These are phyloP conservation scores for Drosophila conformis DNA, from an alignment of 2,888 invertebrate species.

Conservation along the genomic window DNA sequence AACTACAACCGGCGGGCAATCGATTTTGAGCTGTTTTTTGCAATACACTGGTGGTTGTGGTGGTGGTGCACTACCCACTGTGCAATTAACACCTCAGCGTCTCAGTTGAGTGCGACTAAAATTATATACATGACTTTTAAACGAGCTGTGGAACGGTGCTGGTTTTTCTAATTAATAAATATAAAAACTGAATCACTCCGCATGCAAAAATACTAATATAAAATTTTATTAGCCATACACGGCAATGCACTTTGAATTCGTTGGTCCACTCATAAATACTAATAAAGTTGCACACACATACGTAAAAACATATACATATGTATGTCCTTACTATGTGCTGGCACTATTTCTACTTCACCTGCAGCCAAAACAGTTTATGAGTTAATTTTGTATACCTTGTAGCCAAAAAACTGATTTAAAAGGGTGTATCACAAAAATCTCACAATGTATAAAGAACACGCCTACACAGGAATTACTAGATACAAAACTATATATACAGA, in stretches of 20 bases:
- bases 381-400: slow-evolving; percentile 25
- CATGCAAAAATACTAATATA: slow-evolving; percentile 64
- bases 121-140: slow-evolving; percentile 69
- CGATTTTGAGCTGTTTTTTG: slow-evolving; percentile 15
- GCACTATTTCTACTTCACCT: slow-evolving; percentile 65
- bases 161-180: slow-evolving; percentile 76
- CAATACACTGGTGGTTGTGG: slow-evolving; percentile 39
- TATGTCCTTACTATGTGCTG: slow-evolving; percentile 3
- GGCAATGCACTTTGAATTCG: slow-evolving; percentile 75
- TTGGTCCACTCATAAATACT: slow-evolving; percentile 61
- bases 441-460: neutral
- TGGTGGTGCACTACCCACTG: slow-evolving; percentile 69
- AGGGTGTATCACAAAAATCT: neutral
- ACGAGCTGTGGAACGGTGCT: slow-evolving; percentile 54
- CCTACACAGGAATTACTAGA: neutral
- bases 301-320: slow-evolving; percentile 11
- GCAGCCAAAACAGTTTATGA: slow-evolving; percentile 44
- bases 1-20: slow-evolving; percentile 70
- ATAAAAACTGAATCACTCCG: slow-evolving; percentile 37
- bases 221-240: slow-evolving; percentile 66
- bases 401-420: neutral
- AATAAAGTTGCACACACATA: slow-evolving; percentile 25
- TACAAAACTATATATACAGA: neutral
- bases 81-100: slow-evolving; percentile 81
- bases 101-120: slow-evolving; percentile 52